Percentiles rank a stretch among this genome's conserved stretches.
These are phyloP conservation scores for Carlito syrichta DNA, from an alignment of 2,113 vertebrate species.

Conservation along the genomic window DNA sequence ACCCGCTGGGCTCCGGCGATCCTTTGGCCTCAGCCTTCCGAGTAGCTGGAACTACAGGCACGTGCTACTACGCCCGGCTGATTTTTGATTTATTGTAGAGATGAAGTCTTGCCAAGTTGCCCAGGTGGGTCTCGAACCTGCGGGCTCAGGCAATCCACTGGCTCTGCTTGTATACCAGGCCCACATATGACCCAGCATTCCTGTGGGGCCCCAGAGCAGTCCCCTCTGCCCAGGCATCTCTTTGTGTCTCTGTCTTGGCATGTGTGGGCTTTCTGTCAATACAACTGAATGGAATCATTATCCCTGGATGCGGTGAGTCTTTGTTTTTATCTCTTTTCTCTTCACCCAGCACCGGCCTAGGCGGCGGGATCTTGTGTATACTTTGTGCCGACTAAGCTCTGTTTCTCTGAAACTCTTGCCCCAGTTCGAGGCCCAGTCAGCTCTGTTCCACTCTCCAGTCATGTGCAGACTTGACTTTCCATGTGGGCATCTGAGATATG, in stretches of 20 bases:
- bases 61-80: no score
- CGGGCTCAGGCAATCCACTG: no score
- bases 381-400: neutral
- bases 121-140: no score
- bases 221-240: rapidly evolving
- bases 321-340: neutral
- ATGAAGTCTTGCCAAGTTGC: no score
- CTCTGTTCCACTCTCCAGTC: neutral
- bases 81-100: no score
- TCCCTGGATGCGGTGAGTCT: rapidly evolving
- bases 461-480: neutral
- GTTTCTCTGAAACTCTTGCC: neutral
- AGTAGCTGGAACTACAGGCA: no score
- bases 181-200: rapidly evolving
- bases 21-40: no score
- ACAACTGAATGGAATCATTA: rapidly evolving
- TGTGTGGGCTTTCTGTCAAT: rapidly evolving
- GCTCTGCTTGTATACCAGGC: rapidly evolving
- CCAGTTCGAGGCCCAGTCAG: rapidly evolving
- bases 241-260: neutral
- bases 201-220: no score
- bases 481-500: rapidly evolving
- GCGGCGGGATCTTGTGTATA: rapidly evolving
- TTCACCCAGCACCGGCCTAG: rapidly evolving
- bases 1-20: no score